These are phyloP conservation scores for human DNA, from an alignment of 2,113 vertebrate genomes.

Conservation along the genomic window GRCh38 chr5:22050001-22050500, in stretches of 20 bases:
- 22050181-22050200: not conserved
- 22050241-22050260: rapidly evolving
- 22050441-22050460: not conserved
- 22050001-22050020: not conserved
- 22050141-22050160: not conserved
- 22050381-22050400: not conserved
- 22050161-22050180: not conserved
- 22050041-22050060: not conserved
- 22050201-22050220: not conserved
- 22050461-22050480: not conserved
- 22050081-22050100: not conserved
- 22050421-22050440: not conserved
- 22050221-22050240: not conserved
- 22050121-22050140: not conserved
- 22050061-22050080: not conserved
- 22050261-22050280: not conserved
- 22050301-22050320: not conserved
- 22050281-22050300: rapidly evolving
- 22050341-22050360: not conserved
- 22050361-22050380: not conserved
- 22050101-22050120: not conserved
- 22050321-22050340: not conserved
- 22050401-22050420: not conserved
- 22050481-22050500: not conserved
- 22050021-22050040: not conserved